Evolutionary conservation across 2,888 invertebrate genomes (phyloP).

Genomic region (Lingula anatina): DNA sequence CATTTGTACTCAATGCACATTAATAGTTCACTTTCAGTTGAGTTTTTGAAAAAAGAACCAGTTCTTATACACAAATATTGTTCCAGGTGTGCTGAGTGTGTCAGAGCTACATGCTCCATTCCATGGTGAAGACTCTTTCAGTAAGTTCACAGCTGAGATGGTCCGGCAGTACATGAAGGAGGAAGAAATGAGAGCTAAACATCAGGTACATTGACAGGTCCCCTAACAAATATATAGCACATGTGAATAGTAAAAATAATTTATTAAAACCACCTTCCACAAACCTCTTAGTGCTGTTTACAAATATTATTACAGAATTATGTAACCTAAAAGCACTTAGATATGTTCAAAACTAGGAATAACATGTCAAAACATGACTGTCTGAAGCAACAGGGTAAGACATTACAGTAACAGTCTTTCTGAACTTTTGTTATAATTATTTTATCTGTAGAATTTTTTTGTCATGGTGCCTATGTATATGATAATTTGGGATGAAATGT

Average conservation of each 20-base stretch:
- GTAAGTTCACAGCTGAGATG: conserved; percentile 50
- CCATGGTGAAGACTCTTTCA: conserved; percentile 42
- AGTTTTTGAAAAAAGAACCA: no score
- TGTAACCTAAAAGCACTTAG: background rate
- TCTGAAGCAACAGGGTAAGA: no score
- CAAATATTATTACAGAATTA: background rate
- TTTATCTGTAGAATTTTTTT: no score
- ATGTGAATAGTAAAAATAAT: background rate
- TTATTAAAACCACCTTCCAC: background rate
- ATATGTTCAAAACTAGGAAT: background rate
- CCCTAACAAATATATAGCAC: no score
- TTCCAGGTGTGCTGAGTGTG: no score
- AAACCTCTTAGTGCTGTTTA: background rate
- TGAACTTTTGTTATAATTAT: no score
- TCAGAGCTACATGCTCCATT: conserved; percentile 23
- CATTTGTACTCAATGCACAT: no score
- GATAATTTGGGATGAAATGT: no score
- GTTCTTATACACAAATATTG: no score
- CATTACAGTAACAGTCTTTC: no score
- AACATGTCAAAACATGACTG: background rate
- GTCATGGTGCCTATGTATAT: no score
- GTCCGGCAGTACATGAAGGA: conserved; percentile 57
- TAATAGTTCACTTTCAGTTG: no score
- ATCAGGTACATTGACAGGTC: conserved; percentile 47
- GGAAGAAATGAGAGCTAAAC: conserved; percentile 63